Base-by-base conservation (phyloP, 2,113 vertebrate species). In the Notarius quadriscutis region DNA sequence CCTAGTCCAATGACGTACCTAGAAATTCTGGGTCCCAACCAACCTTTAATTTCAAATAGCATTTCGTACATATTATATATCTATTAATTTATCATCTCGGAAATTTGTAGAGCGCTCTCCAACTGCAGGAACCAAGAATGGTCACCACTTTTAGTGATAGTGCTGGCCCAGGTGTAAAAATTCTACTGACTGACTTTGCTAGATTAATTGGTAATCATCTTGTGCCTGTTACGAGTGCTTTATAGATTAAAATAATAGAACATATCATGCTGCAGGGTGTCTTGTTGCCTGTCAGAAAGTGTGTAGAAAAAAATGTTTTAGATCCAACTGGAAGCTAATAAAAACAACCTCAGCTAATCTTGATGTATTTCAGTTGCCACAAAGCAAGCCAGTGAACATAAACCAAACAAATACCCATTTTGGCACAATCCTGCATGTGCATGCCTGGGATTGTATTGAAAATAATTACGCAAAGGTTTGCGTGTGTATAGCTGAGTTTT, bases 261-360 rank as follows among this genome's bases (percentile, higher is more conserved):
- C 34, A 4, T 1, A 48, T 10, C 22, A 53, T 77, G 22, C 48
- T 15, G 5, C 9, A 55, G 12, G 75, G 15, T 79, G 60, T 86
- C 84, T 65, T 67, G 63, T 34, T 58, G 27, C 48, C n/a, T 72
- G 50, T 84, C 11, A 84, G n/a, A 67, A 86, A 41, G 25, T 65
- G 71, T 53, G 34, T 18, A 65, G 12, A 83, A 81, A 78, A 81
- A 78, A 25, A 81, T 25, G 14, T 81, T 60, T 81, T 63, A 15
- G 9, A 27, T 25, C 20, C 30, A 79, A 50, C 27, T 25, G 14
- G 57, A 75, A 65, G 67, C 34, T 77, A 63, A 74, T 84, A 84
- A 41, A 83, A 74, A 83, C 22, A 41, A 53, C 79, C 57, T 50
- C 55, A 83, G 51, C 9, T 65, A 50, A 75, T 83, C 14, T 53